Evolutionary conservation across 2,888 invertebrate species (phyloP), one percentile per base, ranked within the genome.

Genomic region (Parapristionchus giblindavisi): DNA sequence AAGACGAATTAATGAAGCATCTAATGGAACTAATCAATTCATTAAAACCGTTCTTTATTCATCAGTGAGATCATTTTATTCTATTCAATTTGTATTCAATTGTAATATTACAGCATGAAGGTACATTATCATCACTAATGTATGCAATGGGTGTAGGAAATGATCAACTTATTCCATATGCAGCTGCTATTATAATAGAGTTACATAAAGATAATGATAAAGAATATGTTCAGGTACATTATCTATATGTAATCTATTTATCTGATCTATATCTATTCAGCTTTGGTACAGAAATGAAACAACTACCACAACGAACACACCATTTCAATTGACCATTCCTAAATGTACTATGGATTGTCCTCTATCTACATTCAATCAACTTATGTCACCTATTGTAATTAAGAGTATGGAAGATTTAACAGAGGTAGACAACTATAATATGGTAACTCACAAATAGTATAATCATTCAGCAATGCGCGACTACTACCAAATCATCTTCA

Each of bases 131-230:
- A 0, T 76, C 78, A 6, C 75, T 81, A 5, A 74, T 77, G 36
- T 79, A 79, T 27, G 76, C 77, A 2, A 52, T 82, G 32, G 80
- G 80, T 32, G 77, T 82, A 6, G 76, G 76, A 34, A 79, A 82
- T 75, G 63, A 80, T 70, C 78, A 76, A n/a, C 76, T 82, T 34
- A 76, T 81, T 14, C 82, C 82, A 1, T 81, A 80, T 40, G 76
- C 78, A 1, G 80, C 80, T 38, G 71, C 77, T 43, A 60, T 80
- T 17, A 75, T 82, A 24, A 73, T 76, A n/a, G 82, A 82, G 52
- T 60, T 80, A 1, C 80, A 82, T 63, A 3, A 48, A 27, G 34
- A 40, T 17, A n/a, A 43, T 11, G 76, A 75, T 11, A 76, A 79
- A 29, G 58, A 79, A 17, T 78, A 76, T 21, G 78, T 80, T 1